Evolutionary conservation across 2,888 invertebrate species (phyloP), one percentile per base, ranked within the genome.

Genomic region (Cephus spinipes): DNA sequence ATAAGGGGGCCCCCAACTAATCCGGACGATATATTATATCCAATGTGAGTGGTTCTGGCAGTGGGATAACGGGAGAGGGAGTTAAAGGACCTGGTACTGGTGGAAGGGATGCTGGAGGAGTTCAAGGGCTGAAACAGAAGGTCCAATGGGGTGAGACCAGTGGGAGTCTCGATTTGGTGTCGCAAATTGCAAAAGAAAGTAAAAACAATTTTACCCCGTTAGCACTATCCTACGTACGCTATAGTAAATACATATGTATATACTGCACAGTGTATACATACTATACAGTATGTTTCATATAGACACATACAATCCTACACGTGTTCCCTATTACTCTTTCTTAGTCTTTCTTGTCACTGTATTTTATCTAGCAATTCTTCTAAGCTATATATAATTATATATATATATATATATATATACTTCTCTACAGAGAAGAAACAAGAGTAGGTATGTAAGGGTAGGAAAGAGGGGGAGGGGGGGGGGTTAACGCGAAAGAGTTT

Each of bases 1-100:
- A 91, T 91, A 90, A 91, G 90, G 87, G 87, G 87, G 85, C 40
- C 69, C 69, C 86, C 86, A 84, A 84, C 86, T 91, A 90, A 91
- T 91, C 90, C 89, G 84, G 81, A 87, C 90, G 88, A 90, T 91
- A 90, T 88, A 89, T 91, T 91, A 90, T 90, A 89, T 87, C 88
- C 86, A 88, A 88, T 85, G 87, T 87, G 90, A 90, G 88, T 90
- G 91, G 86, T 90, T 85, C 84, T 88, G 88, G 87, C 88, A 88
- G 83, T 79, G 31, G 69, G n/a, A 34, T 73, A 76, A 79, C 77
- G 79, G 76, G 79, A 81, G 79, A 81, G 82, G 79, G 73, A 76
- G 74, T 32, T 36, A 40, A 32, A 73, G 73, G 69, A 40, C 40
- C 40, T 40, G 40, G 15, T 15, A 40, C 40, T 40, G 82, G 79